A percentile compares a stretch with the other conserved stretches of the same genome.
These are phyloP conservation scores for Ophioderma brevispina DNA, from an alignment of 35 echinoderm and acorn worm genomes.

Conservation along the genomic window DNA sequence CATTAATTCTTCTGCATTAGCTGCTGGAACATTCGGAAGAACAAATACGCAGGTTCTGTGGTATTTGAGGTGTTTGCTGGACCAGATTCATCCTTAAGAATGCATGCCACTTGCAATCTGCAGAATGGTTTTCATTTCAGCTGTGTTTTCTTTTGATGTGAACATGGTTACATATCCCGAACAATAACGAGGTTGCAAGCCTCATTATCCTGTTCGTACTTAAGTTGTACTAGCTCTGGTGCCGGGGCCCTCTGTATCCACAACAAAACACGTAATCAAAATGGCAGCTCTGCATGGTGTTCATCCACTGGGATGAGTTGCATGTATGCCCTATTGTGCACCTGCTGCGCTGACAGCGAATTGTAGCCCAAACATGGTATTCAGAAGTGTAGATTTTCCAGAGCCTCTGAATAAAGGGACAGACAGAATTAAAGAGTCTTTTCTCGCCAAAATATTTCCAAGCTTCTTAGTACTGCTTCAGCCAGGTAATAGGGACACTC, in stretches of 20 bases:
- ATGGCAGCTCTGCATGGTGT: not conserved
- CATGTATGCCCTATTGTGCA: not conserved
- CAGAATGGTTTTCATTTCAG: not conserved
- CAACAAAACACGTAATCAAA: conserved; percentile 11
- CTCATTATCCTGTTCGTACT: not conserved
- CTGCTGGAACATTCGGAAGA: not conserved
- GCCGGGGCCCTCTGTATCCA: conserved; percentile 10
- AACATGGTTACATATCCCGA: conserved; percentile 3
- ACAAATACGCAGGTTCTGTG: conserved; percentile 21
- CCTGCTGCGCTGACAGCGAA: not conserved
- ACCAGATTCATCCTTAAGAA: conserved; percentile 3
- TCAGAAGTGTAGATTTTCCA: not conserved
- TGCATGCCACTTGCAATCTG: conserved; percentile 11
- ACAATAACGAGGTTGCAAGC: not conserved
- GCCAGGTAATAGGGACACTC: not conserved
- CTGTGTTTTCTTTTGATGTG: not conserved
- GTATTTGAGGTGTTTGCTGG: not conserved
- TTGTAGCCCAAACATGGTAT: not conserved
- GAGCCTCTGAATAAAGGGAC: not conserved
- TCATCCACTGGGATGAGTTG: not conserved
- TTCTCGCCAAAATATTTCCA: not conserved
- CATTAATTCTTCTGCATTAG: not conserved
- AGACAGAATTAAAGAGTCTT: not conserved
- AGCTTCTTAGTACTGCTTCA: not conserved
- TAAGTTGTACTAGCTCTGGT: not conserved